These are phyloP conservation scores for Etia nguti DNA, from an alignment of 2,113 vertebrate genomes.

Conservation along the genomic window DNA sequence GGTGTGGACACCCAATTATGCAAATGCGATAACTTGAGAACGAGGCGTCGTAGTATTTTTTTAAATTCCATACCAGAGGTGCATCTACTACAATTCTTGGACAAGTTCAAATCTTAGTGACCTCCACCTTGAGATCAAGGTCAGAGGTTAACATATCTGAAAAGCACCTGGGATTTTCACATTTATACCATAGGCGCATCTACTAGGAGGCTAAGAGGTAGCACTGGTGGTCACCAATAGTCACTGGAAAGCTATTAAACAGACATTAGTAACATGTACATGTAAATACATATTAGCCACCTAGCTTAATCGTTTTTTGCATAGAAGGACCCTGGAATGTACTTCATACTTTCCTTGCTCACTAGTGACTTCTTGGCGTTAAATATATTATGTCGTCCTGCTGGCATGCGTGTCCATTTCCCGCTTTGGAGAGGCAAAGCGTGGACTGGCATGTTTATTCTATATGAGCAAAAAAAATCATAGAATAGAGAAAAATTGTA, in stretches of 20 bases:
- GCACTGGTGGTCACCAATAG: background rate
- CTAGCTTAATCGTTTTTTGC: background rate
- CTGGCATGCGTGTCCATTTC: background rate
- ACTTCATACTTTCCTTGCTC: background rate
- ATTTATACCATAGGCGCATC: background rate
- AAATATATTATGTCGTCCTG: accelerated
- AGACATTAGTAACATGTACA: background rate
- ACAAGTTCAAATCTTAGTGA: background rate
- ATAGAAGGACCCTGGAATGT: background rate
- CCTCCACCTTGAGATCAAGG: background rate
- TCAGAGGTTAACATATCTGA: background rate
- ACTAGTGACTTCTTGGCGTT: background rate
- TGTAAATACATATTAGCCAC: background rate
- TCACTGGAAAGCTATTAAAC: background rate
- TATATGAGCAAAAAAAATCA: background rate
- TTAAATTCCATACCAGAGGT: background rate
- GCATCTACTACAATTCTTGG: background rate
- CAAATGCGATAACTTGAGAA: background rate
- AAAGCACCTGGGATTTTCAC: background rate
- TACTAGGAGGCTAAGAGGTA: background rate
- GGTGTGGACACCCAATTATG: background rate
- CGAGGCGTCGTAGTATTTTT: background rate
- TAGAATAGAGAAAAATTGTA: background rate
- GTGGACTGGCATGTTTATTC: background rate
- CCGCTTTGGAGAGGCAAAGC: background rate